Conservation (phyloP, 2,888 invertebrate genomes). For the Ditula angustiorana region DNA sequence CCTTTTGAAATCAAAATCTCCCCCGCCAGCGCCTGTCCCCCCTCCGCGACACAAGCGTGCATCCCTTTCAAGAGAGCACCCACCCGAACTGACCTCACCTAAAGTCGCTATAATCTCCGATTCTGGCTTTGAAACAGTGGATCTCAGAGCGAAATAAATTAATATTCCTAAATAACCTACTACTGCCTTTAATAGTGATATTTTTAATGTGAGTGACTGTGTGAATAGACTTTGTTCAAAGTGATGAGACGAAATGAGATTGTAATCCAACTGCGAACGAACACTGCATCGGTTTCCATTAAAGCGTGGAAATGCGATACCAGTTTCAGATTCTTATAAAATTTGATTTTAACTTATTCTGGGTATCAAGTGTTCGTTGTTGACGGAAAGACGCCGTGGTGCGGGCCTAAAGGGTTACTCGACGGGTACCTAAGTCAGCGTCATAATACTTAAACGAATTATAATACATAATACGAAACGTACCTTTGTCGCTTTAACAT, state of each 20-base stretch:
- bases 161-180: conserved; percentile 14
- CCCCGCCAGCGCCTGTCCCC: conserved; percentile 70
- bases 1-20: conserved; percentile 82
- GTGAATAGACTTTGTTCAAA: conserved; percentile 37
- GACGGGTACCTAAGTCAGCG: not conserved
- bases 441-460: too few relatives aligned
- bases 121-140: conserved; percentile 81
- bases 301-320: conserved; percentile 23
- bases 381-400: conserved; percentile 14
- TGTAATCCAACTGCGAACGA: conserved; percentile 17
- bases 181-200: conserved; percentile 56
- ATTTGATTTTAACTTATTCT: not conserved
- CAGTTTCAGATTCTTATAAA: not conserved
- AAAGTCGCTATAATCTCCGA: conserved; percentile 71
- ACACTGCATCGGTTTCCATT: conserved; percentile 26
- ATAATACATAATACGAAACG: too few relatives aligned
- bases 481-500: too few relatives aligned
- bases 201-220: conserved; percentile 39
- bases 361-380: conserved; percentile 11
- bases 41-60: conserved; percentile 76
- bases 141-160: conserved; percentile 68
- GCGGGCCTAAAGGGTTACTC: conserved; percentile 22
- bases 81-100: conserved; percentile 68
- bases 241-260: conserved; percentile 26
- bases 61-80: conserved; percentile 71